Evolutionary conservation across 2,888 invertebrate genomes (phyloP).

Genomic region (Congeria kusceri): DNA sequence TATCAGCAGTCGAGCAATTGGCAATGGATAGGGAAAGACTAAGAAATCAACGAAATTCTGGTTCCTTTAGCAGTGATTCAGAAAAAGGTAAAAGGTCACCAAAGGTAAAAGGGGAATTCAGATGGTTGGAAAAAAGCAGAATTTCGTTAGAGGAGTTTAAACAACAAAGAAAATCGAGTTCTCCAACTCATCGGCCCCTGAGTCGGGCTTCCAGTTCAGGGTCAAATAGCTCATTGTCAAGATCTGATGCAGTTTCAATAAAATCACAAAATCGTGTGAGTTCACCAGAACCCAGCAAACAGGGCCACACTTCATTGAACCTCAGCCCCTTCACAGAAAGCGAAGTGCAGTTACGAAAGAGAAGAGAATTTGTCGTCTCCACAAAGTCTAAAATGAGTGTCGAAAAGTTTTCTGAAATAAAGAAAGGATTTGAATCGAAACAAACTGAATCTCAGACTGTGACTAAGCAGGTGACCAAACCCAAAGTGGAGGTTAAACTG

Average conservation of each 20-base stretch:
- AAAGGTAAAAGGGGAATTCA: conserved; percentile 34
- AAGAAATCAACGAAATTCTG: conserved; percentile 24
- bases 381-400: conserved; percentile 39
- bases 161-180: conserved; percentile 15
- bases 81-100: conserved; percentile 44
- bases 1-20: conserved; percentile 26
- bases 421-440: conserved; percentile 61
- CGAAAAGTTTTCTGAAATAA: conserved; percentile 55
- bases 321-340: conserved; percentile 6
- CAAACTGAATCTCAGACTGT: conserved; percentile 11
- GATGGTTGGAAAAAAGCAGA: conserved; percentile 48
- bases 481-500: conserved; percentile 40
- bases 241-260: conserved; percentile 21
- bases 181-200: conserved; percentile 36
- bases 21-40: conserved; percentile 24
- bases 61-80: conserved; percentile 42
- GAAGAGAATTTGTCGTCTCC: conserved; percentile 42
- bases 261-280: conserved; percentile 30
- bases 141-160: conserved; percentile 52
- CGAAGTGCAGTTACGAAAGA: conserved; percentile 16
- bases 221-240: conserved; percentile 48
- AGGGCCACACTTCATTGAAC: neutral
- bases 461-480: conserved; percentile 20
- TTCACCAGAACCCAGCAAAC: conserved; percentile 38
- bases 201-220: conserved; percentile 58